Percentiles rank a stretch among this genome's conserved stretches.
These are phyloP conservation scores for Scolopax rusticola DNA, from an alignment of 2,797 vertebrate genomes.

Conservation along the genomic window DNA sequence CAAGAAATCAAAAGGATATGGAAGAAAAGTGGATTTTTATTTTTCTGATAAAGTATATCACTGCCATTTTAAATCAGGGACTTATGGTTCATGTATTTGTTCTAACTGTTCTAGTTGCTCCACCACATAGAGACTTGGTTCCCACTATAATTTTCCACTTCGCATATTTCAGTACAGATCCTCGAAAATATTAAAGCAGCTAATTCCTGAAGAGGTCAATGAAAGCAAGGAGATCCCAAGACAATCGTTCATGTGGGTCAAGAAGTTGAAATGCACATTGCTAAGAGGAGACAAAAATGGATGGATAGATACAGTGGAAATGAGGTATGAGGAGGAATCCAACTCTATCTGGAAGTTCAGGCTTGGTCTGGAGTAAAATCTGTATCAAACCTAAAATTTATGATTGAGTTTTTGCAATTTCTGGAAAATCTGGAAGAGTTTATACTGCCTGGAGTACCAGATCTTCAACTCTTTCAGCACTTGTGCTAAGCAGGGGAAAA, in stretches of 20 bases:
- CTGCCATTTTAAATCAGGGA: not conserved
- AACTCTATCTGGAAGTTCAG: not conserved
- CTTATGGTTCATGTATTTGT: not conserved
- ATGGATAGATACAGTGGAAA: not conserved
- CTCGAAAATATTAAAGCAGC: not conserved
- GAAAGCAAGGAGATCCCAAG: not conserved
- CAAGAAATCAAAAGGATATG: not conserved
- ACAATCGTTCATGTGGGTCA: not conserved
- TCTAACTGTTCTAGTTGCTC: not conserved
- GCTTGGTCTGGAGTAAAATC: not conserved
- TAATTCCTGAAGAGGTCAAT: not conserved
- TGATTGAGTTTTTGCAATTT: not conserved
- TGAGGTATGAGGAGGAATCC: not conserved
- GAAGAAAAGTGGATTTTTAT: not conserved
- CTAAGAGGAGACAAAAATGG: not conserved
- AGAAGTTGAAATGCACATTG: not conserved
- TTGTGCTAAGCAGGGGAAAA: not conserved
- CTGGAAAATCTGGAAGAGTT: not conserved
- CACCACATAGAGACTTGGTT: not conserved
- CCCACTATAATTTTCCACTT: not conserved
- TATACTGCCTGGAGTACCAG: not conserved
- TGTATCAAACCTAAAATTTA: not conserved
- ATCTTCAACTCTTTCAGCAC: not conserved
- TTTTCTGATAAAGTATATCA: not conserved
- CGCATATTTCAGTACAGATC: not conserved